These are phyloP conservation scores for Drosophila kambysellisi DNA, from an alignment of 2,888 invertebrate genomes.

Conservation along the genomic window DNA sequence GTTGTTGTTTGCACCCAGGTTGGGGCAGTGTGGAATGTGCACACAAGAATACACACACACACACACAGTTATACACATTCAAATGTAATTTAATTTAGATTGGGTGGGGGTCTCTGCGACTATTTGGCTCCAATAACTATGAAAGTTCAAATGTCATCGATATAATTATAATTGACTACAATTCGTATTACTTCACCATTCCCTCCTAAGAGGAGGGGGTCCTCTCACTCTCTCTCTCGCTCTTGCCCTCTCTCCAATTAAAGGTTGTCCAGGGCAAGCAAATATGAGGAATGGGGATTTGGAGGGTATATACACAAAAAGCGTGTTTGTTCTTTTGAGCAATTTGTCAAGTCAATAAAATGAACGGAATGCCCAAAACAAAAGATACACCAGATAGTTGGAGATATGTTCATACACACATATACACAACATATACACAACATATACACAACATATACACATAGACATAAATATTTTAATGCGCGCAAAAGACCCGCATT, in stretches of 20 bases:
- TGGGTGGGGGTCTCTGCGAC: constrained; percentile 10
- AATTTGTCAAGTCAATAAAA: constrained; percentile 40
- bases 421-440: background rate
- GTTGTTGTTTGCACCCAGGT: constrained; percentile 48
- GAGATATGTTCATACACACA: background rate
- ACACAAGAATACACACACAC: background rate
- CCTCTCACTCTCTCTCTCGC: background rate
- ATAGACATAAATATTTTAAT: background rate
- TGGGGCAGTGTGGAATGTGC: constrained; percentile 14
- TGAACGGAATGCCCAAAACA: constrained; percentile 14
- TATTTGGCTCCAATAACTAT: constrained; percentile 49
- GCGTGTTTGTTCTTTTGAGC: background rate
- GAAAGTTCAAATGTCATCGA: constrained; percentile 67
- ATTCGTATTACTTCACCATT: background rate
- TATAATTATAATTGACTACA: constrained; percentile 51
- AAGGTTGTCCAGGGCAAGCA: background rate
- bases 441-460: background rate
- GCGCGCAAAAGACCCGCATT: background rate
- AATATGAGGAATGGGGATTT: background rate
- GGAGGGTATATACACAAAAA: background rate
- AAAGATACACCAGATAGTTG: background rate
- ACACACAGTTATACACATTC: constrained; percentile 1
- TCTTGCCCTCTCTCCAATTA: background rate
- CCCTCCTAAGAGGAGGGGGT: too few relatives aligned
- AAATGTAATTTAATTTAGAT: constrained; percentile 39